Conservation (phyloP, 1,140 invertebrate species). For the Halyomorpha halys region DNA sequence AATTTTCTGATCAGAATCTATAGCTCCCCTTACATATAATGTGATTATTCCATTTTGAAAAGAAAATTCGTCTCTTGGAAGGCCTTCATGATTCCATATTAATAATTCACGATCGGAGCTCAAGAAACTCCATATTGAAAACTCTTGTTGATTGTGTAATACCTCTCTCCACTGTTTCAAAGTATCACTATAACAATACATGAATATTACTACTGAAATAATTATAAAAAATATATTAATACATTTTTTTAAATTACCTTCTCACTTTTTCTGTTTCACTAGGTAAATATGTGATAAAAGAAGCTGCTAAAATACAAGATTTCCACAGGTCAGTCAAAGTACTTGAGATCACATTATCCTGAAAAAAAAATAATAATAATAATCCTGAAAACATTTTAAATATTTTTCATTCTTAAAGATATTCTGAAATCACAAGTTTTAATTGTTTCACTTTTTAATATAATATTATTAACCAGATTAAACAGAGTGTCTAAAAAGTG, state of each 20-base stretch:
- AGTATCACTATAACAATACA: neutral
- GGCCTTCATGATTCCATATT: constrained; percentile 75
- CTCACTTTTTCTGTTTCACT: constrained; percentile 56
- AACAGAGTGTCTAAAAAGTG: too few species aligned
- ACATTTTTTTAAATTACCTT: constrained; percentile 34
- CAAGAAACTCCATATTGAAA: constrained; percentile 61
- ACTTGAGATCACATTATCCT: constrained; percentile 47
- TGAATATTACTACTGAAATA: neutral
- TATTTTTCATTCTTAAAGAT: neutral
- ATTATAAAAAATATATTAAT: neutral
- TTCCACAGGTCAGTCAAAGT: constrained; percentile 50
- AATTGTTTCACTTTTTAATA: too few species aligned
- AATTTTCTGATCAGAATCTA: too few species aligned
- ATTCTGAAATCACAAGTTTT: neutral
- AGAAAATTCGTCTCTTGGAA: constrained; percentile 68
- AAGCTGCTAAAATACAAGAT: constrained; percentile 57
- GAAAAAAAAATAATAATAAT: constrained; percentile 26
- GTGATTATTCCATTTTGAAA: constrained; percentile 76
- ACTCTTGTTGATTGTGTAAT: constrained; percentile 33
- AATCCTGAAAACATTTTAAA: neutral
- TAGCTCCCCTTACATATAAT: constrained; percentile 45
- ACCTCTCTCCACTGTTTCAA: constrained; percentile 19
- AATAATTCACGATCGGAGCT: constrained; percentile 65
- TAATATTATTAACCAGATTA: too few species aligned
- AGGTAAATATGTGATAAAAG: constrained; percentile 66